A percentile compares a stretch with the other conserved stretches of the same genome.
These are phyloP conservation scores for Pao palembangensis DNA, from an alignment of 2,113 vertebrate genomes.

Conservation along the genomic window DNA sequence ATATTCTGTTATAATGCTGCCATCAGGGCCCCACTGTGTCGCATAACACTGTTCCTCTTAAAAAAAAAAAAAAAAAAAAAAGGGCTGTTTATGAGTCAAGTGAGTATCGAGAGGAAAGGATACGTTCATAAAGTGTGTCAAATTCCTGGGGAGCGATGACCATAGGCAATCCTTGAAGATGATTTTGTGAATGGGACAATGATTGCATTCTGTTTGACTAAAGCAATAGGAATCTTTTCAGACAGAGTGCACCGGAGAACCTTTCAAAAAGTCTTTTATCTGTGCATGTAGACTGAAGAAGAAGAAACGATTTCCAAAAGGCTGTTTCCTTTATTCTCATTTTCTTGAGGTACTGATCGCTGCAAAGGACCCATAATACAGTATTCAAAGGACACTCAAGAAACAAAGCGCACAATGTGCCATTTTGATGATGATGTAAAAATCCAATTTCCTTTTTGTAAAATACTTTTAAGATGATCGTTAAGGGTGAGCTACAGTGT, in stretches of 20 bases:
- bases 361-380: background rate
- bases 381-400: slow-evolving; percentile 1
- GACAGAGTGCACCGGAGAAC: background rate
- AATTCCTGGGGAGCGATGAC: slow-evolving; percentile 8
- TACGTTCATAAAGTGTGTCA: background rate
- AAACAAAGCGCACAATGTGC: slow-evolving; percentile 18
- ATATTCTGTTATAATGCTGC: slow-evolving; percentile 79
- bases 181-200: background rate
- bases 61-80: slow-evolving; percentile 1
- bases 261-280: background rate
- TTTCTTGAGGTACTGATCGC: slow-evolving; percentile 7
- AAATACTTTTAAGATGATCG: too few relatives aligned
- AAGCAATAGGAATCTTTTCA: background rate
- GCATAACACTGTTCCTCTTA: slow-evolving; percentile 65
- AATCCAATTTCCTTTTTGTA: too few relatives aligned
- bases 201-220: background rate
- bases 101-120: slow-evolving; percentile 20
- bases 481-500: too few relatives aligned
- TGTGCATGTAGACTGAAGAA: background rate
- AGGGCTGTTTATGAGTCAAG: slow-evolving; percentile 20
- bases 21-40: slow-evolving; percentile 84
- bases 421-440: too few relatives aligned
- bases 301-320: background rate
- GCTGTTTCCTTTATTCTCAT: background rate
- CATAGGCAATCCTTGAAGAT: slow-evolving; percentile 1